Base-by-base conservation (phyloP, 2,888 invertebrate genomes). In the Agelastica alni region DNA sequence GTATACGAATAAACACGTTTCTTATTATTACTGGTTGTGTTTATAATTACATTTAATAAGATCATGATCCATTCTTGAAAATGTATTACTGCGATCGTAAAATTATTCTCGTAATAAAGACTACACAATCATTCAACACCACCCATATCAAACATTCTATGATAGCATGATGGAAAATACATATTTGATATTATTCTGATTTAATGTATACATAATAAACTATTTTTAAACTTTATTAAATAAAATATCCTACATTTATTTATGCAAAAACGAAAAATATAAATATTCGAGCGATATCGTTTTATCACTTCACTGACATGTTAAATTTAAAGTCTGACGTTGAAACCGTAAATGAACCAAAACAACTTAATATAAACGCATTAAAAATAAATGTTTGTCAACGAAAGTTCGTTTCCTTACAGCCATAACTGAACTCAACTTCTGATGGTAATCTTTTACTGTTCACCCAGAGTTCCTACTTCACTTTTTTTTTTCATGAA, bases 91-190 rank as follows among this genome's bases (percentile, higher is more conserved):
- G n/a, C n/a, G n/a, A n/a, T n/a, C n/a, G n/a, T n/a, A n/a, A n/a
- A n/a, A n/a, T n/a, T n/a, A n/a, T n/a, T n/a, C n/a, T n/a, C n/a
- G n/a, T n/a, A n/a, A n/a, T n/a, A n/a, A n/a, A n/a, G n/a, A n/a
- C n/a, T n/a, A n/a, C n/a, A n/a, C n/a, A n/a, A n/a, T n/a, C n/a
- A n/a, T n/a, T n/a, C n/a, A n/a, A n/a, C n/a, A n/a, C n/a, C n/a
- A n/a, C n/a, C n/a, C n/a, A 47, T 41, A 41, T 14, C 36, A 43
- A 42, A 37, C 53, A 53, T 48, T 36, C 18, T 28, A 16, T 36
- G 10, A 44, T 17, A 22, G 44, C 54, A 48, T 54, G 54, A 54
- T 53, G 48, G 53, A 53, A 53, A 53, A 43, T 48, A 43, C 32
- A 9, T 16, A 34, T 16, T 34, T 16, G 34, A 16, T 34, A 34